Evolutionary conservation across 2,797 vertebrate genomes (phyloP).

Genomic region (Leuciscus waleckii): DNA sequence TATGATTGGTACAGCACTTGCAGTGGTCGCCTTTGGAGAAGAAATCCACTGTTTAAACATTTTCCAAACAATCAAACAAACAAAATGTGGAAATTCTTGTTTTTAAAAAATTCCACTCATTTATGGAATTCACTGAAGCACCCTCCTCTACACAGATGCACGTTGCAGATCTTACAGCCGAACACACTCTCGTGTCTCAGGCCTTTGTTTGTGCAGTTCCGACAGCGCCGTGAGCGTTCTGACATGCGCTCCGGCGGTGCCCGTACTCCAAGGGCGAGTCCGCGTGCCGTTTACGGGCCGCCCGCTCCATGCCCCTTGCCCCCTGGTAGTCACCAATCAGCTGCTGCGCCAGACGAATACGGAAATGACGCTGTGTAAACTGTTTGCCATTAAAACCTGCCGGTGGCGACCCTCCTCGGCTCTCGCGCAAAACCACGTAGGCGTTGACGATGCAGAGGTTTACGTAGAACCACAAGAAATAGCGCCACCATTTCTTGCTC

Average conservation of each 20-base stretch:
- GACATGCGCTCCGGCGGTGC: constrained; percentile 86
- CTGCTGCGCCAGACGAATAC: constrained; percentile 83
- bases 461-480: constrained; percentile 86
- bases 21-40: constrained; percentile 80
- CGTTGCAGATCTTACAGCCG: constrained; percentile 87
- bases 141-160: constrained; percentile 84
- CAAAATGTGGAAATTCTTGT: constrained; percentile 37
- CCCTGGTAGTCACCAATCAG: constrained; percentile 86
- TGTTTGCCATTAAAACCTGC: constrained; percentile 82
- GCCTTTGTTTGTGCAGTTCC: constrained; percentile 87
- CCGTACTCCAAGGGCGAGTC: constrained; percentile 85
- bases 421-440: constrained; percentile 81
- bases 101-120: constrained; percentile 67
- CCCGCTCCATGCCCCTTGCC: constrained; percentile 83
- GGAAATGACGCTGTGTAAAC: constrained; percentile 85
- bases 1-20: constrained; percentile 83
- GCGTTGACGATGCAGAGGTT: constrained; percentile 85
- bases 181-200: constrained; percentile 85
- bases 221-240: constrained; percentile 83
- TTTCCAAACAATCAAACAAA: constrained; percentile 67
- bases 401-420: constrained; percentile 75
- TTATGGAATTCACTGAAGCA: constrained; percentile 89
- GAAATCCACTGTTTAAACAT: constrained; percentile 58
- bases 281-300: constrained; percentile 81
- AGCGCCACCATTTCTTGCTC: constrained; percentile 87